Evolutionary conservation across 2,888 invertebrate species (phyloP), one percentile per base, ranked within the genome.

Genomic region (Rhopalosiphum nymphaeae): DNA sequence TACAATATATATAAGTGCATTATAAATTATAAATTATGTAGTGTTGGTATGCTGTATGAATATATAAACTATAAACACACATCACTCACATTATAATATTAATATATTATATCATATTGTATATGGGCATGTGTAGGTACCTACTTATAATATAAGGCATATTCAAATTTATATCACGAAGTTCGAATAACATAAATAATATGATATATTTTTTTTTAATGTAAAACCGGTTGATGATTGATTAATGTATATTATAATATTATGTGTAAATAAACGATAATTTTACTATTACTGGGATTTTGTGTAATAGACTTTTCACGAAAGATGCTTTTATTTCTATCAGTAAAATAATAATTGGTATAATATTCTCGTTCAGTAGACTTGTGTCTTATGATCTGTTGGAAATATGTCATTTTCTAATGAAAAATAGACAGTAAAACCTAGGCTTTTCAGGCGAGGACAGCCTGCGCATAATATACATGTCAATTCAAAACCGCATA

Each of bases 401-500:
- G 42, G 13, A 86, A 85, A 44, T 85, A 46, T 44, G 46, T 85
- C 16, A 36, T 49, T 53, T 21, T 88, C 25, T 88, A n/a, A 87
- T 87, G 21, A 21, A 87, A 49, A 87, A 21, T n/a, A n/a, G 5
- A 87, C 49, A 7, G 16, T 87, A 87, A n/a, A 87, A 88, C 36
- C 16, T 90, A 67, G 46, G n/a, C 46, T 46, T 89, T 61, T 90
- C 46, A 44, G n/a, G 16, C 56, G 91, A 91, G 91, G 91, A 85
- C 91, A 44, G 10, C 7, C 7, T 29, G 26, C 3, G 7, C 13
- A 84, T 84, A 56, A 44, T 61, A 61, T 61, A 46, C 29, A 44
- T 89, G 16, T 10, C 44, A 61, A 89, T 44, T 91, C 44, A 10
- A 91, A 91, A 91, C 91, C 84, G 21, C 90, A 90, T 42, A n/a